Conservation (phyloP, 64 coral and sea anemone genomes). For the Astreopora myriophthalma region DNA sequence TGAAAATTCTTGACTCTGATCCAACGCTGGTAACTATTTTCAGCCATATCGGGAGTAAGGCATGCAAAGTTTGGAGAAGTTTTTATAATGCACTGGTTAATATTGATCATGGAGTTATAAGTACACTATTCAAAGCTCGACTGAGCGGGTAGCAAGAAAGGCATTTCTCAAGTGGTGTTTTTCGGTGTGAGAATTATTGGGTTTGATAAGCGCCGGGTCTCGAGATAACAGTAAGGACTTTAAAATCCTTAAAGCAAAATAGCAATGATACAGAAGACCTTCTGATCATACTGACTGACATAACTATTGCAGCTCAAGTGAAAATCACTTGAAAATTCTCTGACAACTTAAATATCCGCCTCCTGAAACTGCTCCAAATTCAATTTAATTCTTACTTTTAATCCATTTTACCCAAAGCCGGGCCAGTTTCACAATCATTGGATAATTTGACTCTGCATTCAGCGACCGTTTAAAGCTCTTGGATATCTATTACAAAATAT, state of each 20-base stretch:
- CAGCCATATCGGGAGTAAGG: not conserved
- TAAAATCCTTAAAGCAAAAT: not conserved
- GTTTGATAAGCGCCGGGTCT: not conserved
- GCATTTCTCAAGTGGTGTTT: not conserved
- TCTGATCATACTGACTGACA: no score
- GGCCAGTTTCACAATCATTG: not conserved
- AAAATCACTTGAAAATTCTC: not conserved
- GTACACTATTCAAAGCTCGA: no score
- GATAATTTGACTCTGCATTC: not conserved
- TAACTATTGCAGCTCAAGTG: not conserved
- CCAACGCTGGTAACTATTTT: not conserved
- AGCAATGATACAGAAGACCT: not conserved
- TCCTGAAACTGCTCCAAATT: not conserved
- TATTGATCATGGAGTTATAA: no score
- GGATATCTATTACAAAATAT: conserved; percentile 7
- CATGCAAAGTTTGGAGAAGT: no score
- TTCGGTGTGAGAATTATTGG: not conserved
- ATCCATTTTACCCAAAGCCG: not conserved
- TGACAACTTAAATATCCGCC: not conserved
- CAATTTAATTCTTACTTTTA: not conserved
- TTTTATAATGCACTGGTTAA: no score
- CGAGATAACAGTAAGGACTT: not conserved
- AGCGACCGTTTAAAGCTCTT: not conserved
- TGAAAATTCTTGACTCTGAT: not conserved
- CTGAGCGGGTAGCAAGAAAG: not conserved